phyloP scores from a whole-genome alignment of 2,797 vertebrate genomes.

The Hipposideros larvatus region DNA sequence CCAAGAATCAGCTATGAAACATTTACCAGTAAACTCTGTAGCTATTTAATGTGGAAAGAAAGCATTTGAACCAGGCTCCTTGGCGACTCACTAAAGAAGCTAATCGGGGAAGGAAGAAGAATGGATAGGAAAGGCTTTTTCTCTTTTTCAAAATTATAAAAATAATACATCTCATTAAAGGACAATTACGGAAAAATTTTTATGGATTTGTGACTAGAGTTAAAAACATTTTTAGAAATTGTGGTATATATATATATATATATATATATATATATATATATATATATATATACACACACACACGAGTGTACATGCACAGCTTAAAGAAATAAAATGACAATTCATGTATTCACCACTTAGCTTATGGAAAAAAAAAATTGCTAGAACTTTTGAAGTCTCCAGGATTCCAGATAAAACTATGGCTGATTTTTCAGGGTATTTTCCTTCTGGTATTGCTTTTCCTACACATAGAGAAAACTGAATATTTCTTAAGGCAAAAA shows the following conservation, averaged over 20 bases:
- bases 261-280: no score
- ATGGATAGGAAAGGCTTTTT: not conserved
- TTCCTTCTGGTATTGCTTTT: conserved; percentile 49
- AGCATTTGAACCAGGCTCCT: not conserved
- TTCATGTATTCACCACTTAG: not conserved
- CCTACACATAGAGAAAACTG: conserved; percentile 45
- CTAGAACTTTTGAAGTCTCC: not conserved
- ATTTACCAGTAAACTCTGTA: not conserved
- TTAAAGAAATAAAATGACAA: conserved; percentile 21
- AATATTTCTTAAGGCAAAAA: conserved; percentile 37
- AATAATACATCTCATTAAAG: not conserved
- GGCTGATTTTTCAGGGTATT: conserved; percentile 47
- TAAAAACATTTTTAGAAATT: not conserved
- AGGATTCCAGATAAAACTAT: not conserved
- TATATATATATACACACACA: not conserved
- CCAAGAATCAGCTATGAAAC: not conserved
- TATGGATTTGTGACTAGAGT: not conserved
- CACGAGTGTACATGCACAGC: not conserved
- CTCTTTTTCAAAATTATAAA: conserved; percentile 3
- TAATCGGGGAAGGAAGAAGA: not conserved
- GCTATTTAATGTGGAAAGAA: not conserved
- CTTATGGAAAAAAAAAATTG: not conserved
- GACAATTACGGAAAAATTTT: not conserved
- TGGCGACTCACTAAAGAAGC: not conserved
- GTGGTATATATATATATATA: not conserved